Conservation (phyloP, 2,888 invertebrate genomes). For the Dione juno region DNA sequence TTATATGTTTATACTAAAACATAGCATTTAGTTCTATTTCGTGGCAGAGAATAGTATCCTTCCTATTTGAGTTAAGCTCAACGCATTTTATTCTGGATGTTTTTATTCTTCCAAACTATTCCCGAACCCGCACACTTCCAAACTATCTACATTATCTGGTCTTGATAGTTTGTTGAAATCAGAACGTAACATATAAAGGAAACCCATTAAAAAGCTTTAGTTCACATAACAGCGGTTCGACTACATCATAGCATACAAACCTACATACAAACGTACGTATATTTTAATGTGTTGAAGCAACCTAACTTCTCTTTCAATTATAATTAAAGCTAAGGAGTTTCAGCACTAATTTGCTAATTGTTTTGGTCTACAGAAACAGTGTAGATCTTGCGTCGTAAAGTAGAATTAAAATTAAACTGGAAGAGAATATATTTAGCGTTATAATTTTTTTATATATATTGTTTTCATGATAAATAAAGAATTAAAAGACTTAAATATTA, state of each 20-base stretch:
- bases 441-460: conserved; percentile 14
- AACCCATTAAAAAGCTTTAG: neutral
- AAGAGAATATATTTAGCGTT: conserved; percentile 10
- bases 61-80: too few relatives aligned
- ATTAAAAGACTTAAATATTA: too few relatives aligned
- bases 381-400: conserved; percentile 22
- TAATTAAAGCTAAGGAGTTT: conserved; percentile 23
- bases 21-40: too few relatives aligned
- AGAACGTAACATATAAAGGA: neutral
- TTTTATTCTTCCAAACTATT: too few relatives aligned
- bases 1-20: too few relatives aligned
- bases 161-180: too few relatives aligned
- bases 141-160: too few relatives aligned
- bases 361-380: conserved; percentile 18
- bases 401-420: conserved; percentile 17
- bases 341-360: conserved; percentile 21
- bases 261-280: conserved; percentile 1
- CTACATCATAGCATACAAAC: conserved; percentile 2
- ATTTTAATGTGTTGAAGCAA: conserved; percentile 18
- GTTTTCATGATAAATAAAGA: too few relatives aligned
- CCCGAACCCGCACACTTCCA: too few relatives aligned
- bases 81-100: too few relatives aligned
- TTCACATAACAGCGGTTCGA: neutral
- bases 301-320: conserved; percentile 21
- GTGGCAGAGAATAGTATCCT: too few relatives aligned